Evolutionary conservation across 2,888 invertebrate genomes (phyloP), one percentile per base, ranked within the genome.

Genomic region (Coelopa pilipes): DNA sequence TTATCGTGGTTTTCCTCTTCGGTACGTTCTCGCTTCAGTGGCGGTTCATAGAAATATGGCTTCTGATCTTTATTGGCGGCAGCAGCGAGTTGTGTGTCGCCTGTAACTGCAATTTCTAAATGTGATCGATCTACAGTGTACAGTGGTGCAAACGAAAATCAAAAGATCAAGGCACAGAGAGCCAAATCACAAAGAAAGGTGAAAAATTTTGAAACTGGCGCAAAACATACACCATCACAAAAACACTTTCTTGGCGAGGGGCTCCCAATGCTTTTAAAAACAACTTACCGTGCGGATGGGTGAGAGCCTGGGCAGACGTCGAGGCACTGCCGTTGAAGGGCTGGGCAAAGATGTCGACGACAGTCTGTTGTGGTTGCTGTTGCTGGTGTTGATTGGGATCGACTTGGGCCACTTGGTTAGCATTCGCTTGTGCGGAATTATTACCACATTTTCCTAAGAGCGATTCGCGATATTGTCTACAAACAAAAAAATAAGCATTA

Each of bases 261-360:
- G n/a, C n/a, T n/a, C n/a, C n/a, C n/a, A n/a, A n/a, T n/a, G n/a
- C n/a, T n/a, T n/a, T n/a, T n/a, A n/a, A n/a, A n/a, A n/a, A n/a
- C n/a, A n/a, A n/a, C 82, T 77, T 75, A 85, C 85, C 85, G 70
- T 85, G 84, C 75, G 86, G 85, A 82, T 85, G 86, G 53, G 86
- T 82, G 53, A 85, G 70, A 55, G 85, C 83, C 77, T 85, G 86
- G 15, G 82, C 82, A 12, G 85, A 83, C 66, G 86, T 81, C 7
- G 86, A 82, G 15, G 82, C 84, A 34, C 78, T 82, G 9, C 85
- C 85, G 69, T 86, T 85, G 57, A 85, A 85, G 0, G 85, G 86
- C 72, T 85, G 85, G 0, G 84, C 83, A 57, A 85, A 85, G 65
- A 85, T 81, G 69, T 85, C 85, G 3, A 85, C 85, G 13, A 85